Evolutionary conservation across 2,797 vertebrate species (phyloP), one percentile per base, ranked within the genome.

Genomic region (Liparis tanakae): DNA sequence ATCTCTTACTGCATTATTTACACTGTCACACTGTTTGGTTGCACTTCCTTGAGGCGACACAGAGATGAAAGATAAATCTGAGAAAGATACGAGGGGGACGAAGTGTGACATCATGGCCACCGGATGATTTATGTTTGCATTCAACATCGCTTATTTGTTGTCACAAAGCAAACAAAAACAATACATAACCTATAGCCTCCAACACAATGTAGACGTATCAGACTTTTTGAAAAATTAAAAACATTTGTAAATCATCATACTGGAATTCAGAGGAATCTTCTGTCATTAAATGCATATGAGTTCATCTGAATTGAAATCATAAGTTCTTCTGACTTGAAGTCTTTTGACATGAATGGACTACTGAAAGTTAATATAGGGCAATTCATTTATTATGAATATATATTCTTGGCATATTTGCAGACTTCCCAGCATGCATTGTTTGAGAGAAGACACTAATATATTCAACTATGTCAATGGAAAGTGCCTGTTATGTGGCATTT

Each of bases 111-210:
- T 54, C 7, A 2, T 62, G 0, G 1, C 12, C 48, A 30, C 59
- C 2, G 34, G 2, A 44, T 72, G 37, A 72, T 72, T 74, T 67
- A 83, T 69, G 25, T 61, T 43, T 36, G 22, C 41, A 50, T 63
- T 53, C 1, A 0, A 73, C 22, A 65, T 10, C 7, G 3, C 4
- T 18, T 9, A 14, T 56, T 43, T 20, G 34, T 43, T 54, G 18
- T 14, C 53, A 9, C 3, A 17, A 36, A 34, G 14, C 33, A 58
- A 67, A 41, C 7, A n/a, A 30, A 30, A 44, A 22, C 15, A 41
- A 34, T 43, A 14, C 0, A 61, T n/a, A 6, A 17, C 14, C 0
- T 25, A 15, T 30, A 34, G 44, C 33, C 14, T 41, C 17, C 20
- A 10, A 18, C 20, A 18, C 17, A 22, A 17, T 25, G 1, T 25